Evolutionary conservation across 2,113 vertebrate genomes (phyloP), one percentile per base, ranked within the genome.

Genomic region (Ancistrus triradiatus): DNA sequence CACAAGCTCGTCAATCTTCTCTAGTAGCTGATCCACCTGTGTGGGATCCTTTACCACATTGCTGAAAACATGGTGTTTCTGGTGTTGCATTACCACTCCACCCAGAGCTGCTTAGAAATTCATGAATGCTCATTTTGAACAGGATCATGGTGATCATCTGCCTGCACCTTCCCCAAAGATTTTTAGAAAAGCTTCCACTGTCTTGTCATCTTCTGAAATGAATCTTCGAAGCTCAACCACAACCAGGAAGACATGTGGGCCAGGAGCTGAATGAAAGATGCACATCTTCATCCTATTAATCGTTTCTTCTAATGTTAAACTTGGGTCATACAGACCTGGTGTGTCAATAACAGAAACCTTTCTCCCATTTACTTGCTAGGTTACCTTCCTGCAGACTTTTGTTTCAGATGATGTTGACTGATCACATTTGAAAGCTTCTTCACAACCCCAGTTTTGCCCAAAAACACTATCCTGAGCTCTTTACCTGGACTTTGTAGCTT

Each of bases 191-290:
- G 66, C 35, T 21, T 72, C 37, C 24, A 72, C 57, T 19, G 72
- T 69, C 10, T 59, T 37, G 18, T 31, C 14, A 46, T 72, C 75
- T 31, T 74, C 69, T 28, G 62, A 7, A 53, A 69, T 74, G 58
- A 77, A 74, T 13, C 61, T 69, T 2, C 72, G 27, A 13, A 55
- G 15, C 22, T 63, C 28, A 18, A 72, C 19, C 50, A 77, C 51
- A 8, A 77, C 13, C 44, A 76, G 38, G 44, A 73, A 76, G 50
- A 56, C 61, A 19, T 76, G 66, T 40, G 70, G 66, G 7, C 69
- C 74, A n/a, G 74, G 70, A 27, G 74, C 31, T 43, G 70, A 57
- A 7, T 63, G 59, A 14, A 52, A 33, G 15, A 74, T 24, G 43
- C 59, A 70, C 22, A 35, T 15, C 55, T 47, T 47, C 15, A 70